Evolutionary conservation across 2,797 vertebrate species (phyloP).

Genomic region (Nasua narica): DNA sequence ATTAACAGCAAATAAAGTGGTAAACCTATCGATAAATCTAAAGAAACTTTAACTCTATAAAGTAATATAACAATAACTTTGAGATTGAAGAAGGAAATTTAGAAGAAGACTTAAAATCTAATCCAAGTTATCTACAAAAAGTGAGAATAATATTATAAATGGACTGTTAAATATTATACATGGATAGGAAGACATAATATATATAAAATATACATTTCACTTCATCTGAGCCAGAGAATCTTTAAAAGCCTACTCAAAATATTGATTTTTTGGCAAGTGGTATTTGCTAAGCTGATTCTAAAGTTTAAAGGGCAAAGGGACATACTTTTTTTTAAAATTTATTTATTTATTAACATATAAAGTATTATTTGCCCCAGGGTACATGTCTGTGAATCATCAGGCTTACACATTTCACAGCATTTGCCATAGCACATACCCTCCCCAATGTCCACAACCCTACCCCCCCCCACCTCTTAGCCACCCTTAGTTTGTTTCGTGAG

Average conservation of each 20-base stretch:
- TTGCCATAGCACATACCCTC: too few relatives aligned
- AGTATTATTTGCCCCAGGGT: too few relatives aligned
- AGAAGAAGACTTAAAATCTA: neutral
- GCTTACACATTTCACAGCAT: too few relatives aligned
- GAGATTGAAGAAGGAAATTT: neutral
- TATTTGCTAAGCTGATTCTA: neutral
- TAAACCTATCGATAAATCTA: neutral
- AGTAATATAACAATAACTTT: neutral
- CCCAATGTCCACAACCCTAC: too few relatives aligned
- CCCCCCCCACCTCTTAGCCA: too few relatives aligned
- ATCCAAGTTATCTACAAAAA: neutral
- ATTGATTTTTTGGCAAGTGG: neutral
- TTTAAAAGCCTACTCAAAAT: neutral
- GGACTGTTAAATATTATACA: neutral
- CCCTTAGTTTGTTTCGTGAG: too few relatives aligned
- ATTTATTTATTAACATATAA: too few relatives aligned
- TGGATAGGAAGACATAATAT: neutral
- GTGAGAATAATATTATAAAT: neutral
- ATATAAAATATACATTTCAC: neutral
- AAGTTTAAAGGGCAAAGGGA: too few relatives aligned
- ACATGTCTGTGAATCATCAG: too few relatives aligned
- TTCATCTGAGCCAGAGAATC: neutral
- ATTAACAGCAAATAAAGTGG: neutral
- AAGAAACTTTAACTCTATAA: neutral
- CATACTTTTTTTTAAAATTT: too few relatives aligned